Evolutionary conservation across 2,797 vertebrate species (phyloP).

Genomic region (Myripristis murdjan): DNA sequence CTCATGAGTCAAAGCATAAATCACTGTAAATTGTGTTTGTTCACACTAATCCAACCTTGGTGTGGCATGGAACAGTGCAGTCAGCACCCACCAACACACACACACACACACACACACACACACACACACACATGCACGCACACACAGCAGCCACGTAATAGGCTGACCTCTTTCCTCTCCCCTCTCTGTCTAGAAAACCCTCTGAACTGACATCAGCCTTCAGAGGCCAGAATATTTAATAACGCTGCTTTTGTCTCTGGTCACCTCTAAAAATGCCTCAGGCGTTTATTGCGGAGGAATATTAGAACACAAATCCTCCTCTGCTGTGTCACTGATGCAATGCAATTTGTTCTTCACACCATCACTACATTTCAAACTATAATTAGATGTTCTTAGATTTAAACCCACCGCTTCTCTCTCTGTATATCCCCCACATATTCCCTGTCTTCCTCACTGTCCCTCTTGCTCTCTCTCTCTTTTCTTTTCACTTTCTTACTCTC

Average conservation of each 20-base stretch:
- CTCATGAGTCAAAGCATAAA: conserved; percentile 67
- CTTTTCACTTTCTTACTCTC: background rate
- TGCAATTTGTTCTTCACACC: background rate
- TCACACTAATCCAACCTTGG: conserved; percentile 76
- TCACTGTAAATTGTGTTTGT: conserved; percentile 80
- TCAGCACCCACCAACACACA: conserved; percentile 70
- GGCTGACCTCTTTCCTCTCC: conserved; percentile 65
- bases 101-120: conserved; percentile 30
- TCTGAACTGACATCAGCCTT: conserved; percentile 64
- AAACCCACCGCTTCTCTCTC: conserved; percentile 26
- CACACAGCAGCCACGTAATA: conserved; percentile 31
- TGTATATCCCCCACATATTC: conserved; percentile 26
- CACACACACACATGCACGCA: conserved; percentile 43
- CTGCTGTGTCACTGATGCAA: background rate
- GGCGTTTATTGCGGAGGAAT: background rate
- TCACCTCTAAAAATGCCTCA: conserved; percentile 3
- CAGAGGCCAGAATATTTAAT: conserved; percentile 27
- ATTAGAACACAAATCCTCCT: background rate
- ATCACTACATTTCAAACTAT: background rate
- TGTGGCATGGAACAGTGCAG: conserved; percentile 63
- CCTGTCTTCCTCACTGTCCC: background rate
- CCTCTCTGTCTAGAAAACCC: conserved; percentile 24
- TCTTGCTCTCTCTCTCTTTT: conserved; percentile 4
- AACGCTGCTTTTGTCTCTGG: conserved; percentile 13
- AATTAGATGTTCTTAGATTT: conserved; percentile 8